These are phyloP conservation scores for Drepanosiphum platanoidis DNA, from an alignment of 2,888 invertebrate genomes.

Conservation along the genomic window DNA sequence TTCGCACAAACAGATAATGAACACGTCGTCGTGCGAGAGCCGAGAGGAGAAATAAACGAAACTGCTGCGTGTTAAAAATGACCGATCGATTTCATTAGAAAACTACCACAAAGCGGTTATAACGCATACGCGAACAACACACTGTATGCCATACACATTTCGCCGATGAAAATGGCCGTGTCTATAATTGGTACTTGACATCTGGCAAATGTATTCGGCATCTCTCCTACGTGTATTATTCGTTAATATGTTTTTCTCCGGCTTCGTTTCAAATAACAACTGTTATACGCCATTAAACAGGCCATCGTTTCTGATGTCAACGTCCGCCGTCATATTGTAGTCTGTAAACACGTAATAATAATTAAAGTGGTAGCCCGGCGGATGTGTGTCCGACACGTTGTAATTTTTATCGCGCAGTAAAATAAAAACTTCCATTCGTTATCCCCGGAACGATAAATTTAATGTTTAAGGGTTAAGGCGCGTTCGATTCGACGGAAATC, in stretches of 20 bases:
- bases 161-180: neutral
- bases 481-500: neutral
- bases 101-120: neutral
- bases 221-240: neutral
- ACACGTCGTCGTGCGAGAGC: neutral
- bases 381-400: neutral
- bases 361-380: neutral
- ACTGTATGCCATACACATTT: neutral
- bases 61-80: neutral
- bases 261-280: conserved; percentile 14
- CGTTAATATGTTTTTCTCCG: neutral
- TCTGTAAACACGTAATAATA: neutral
- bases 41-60: neutral
- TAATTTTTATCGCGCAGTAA: conserved; percentile 15
- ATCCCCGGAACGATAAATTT: neutral
- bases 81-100: neutral
- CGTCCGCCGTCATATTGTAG: neutral
- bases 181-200: conserved; percentile 39
- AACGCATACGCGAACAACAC: no score
- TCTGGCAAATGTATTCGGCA: conserved; percentile 7
- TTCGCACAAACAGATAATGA: neutral
- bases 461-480: neutral
- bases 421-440: neutral
- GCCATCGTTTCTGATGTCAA: neutral
- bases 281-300: conserved; percentile 4